phyloP scores from a whole-genome alignment of 1,140 invertebrate species.

The Nephotettix cincticeps region DNA sequence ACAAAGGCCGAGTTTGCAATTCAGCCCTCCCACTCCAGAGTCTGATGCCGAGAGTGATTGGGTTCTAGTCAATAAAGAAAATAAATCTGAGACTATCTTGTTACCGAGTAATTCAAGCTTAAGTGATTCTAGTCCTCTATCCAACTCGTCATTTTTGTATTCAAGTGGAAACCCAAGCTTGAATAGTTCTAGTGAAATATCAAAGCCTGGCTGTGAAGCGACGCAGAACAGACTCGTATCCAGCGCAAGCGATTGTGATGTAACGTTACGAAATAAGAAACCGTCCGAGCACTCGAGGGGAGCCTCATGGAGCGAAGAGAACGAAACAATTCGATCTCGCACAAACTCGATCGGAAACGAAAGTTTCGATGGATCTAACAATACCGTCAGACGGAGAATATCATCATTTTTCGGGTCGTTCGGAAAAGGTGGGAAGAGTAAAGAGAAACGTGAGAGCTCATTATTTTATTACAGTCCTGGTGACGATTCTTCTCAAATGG shows the following conservation, averaged over 20 bases:
- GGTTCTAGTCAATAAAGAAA: background rate
- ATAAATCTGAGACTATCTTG: background rate
- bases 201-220: background rate
- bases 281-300: background rate
- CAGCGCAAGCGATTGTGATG: constrained; percentile 1
- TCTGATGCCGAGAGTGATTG: background rate
- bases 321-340: background rate
- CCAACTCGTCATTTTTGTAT: constrained; percentile 13
- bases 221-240: background rate
- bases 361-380: constrained; percentile 29
- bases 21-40: constrained; percentile 5
- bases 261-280: constrained; percentile 11
- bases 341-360: constrained; percentile 30
- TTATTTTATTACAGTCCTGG: constrained; percentile 33
- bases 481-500: constrained; percentile 15
- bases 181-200: background rate
- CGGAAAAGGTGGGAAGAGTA: constrained; percentile 38
- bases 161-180: background rate
- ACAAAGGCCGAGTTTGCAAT: background rate
- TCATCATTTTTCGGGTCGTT: constrained; percentile 39
- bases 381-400: constrained; percentile 34
- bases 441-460: constrained; percentile 32
- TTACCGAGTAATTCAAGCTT: background rate
- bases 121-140: background rate
- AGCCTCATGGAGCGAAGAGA: constrained; percentile 27